Evolutionary conservation across 1,140 invertebrate species (phyloP), one percentile per base, ranked within the genome.

Genomic region (Oreohelix idahoensis): DNA sequence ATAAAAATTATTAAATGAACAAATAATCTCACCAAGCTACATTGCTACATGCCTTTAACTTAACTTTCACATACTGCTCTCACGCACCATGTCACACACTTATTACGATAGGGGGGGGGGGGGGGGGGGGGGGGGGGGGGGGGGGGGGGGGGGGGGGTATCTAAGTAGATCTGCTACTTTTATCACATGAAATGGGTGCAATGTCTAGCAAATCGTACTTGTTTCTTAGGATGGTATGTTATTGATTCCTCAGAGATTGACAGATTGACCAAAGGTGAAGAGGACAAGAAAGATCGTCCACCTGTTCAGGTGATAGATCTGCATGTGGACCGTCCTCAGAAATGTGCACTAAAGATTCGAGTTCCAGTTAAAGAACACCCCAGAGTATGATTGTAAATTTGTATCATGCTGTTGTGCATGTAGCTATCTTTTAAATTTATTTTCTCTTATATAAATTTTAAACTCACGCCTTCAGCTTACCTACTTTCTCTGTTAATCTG

Each of bases 291-390:
- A 86, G 84, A 86, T 85, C 78, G 79, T 70, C 82, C 32, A 58
- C 49, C 53, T 82, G 73, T 89, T 38, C 85, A 87, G 39, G 79
- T 84, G n/a, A 83, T 88, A 39, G 87, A 89, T 75, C 76, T 89
- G 66, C 89, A 90, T 53, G 83, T 81, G n/a, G 82, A 88, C 26
- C 83, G 86, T 73, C 89, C 87, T 35, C 85, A 88, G 66, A 85
- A 83, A 42, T 77, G 86, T 35, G 83, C 87, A 26, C 32, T 88
- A 8, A 88, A 87, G 88, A 83, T 90, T 17, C 86, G 85, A 76
- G 87, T 90, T 66, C 89, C 89, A 13, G 70, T 88, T 0, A 84
- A 84, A 81, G 89, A 90, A 74, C 86, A 86, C 78, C 89, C 89
- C 69, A 89, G 85, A 81, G 89, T 90, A 84, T 83, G 83, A 77